phyloP scores from a whole-genome alignment of 2,888 invertebrate genomes.

The Adelphocoris suturalis region DNA sequence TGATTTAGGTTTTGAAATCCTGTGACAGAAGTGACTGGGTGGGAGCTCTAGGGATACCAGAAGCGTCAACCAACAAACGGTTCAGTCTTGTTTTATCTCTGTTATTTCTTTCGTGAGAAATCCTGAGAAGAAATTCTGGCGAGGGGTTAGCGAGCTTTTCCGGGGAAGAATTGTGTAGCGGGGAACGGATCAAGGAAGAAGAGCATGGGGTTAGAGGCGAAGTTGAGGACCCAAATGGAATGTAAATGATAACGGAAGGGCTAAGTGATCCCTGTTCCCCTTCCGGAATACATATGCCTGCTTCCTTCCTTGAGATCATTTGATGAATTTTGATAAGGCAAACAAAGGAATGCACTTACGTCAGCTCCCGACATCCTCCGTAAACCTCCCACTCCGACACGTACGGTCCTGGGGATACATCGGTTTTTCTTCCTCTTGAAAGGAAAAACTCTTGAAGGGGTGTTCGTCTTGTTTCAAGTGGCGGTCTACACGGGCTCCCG shows the following conservation, averaged over 20 bases:
- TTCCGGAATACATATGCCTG: slow-evolving; percentile 56
- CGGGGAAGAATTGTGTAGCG: slow-evolving; percentile 4
- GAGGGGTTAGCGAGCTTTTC: background rate
- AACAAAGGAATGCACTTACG: slow-evolving; percentile 57
- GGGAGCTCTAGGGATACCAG: background rate
- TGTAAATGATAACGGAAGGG: slow-evolving; percentile 65
- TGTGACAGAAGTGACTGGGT: background rate
- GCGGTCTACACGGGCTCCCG: background rate
- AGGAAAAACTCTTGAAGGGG: background rate
- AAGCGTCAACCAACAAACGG: background rate
- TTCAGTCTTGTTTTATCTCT: background rate
- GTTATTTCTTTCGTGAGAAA: background rate
- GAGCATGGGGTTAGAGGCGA: slow-evolving; percentile 3
- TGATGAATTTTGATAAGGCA: slow-evolving; percentile 61
- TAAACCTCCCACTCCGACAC: slow-evolving; percentile 26
- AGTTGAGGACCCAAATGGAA: slow-evolving; percentile 52
- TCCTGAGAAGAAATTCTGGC: background rate
- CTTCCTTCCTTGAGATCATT: slow-evolving; percentile 49
- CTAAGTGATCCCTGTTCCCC: slow-evolving; percentile 58
- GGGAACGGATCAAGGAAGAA: background rate
- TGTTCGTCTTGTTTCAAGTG: slow-evolving; percentile 20
- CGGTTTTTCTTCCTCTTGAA: slow-evolving; percentile 11
- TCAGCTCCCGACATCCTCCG: slow-evolving; percentile 19
- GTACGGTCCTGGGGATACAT: background rate
- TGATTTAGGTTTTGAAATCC: too few species aligned